Evolutionary conservation across 2,113 vertebrate genomes (phyloP).

Genomic region (Mystacornis crossleyi): DNA sequence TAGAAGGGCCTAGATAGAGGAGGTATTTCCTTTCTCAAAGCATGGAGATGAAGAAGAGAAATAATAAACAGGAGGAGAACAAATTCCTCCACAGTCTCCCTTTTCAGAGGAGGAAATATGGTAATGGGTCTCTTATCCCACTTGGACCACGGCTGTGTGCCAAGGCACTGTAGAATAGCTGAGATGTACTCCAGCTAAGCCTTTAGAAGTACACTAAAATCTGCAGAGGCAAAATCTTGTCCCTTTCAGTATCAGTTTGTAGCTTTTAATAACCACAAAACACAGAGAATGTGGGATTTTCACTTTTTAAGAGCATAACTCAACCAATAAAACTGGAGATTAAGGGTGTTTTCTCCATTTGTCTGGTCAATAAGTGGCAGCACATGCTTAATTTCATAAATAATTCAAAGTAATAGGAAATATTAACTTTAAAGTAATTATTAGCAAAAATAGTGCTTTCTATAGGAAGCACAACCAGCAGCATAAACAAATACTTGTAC

Average conservation of each 20-base stretch:
- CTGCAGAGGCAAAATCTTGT: slow-evolving; percentile 34
- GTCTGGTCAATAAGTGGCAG: slow-evolving; percentile 65
- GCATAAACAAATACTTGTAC: not conserved
- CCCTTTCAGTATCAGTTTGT: not conserved
- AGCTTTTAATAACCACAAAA: slow-evolving; percentile 71
- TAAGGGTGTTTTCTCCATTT: slow-evolving; percentile 64
- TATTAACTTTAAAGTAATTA: slow-evolving; percentile 76
- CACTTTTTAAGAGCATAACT: slow-evolving; percentile 11
- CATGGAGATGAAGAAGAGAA: not conserved
- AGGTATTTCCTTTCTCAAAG: not conserved
- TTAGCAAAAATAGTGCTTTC: slow-evolving; percentile 47
- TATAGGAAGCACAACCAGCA: slow-evolving; percentile 37
- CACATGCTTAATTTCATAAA: slow-evolving; percentile 72
- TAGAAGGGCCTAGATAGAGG: not conserved
- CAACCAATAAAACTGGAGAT: slow-evolving; percentile 55
- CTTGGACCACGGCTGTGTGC: not conserved
- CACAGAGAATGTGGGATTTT: slow-evolving; percentile 54
- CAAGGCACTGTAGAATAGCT: not conserved
- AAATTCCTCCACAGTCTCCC: not conserved
- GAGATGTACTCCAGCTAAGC: slow-evolving; percentile 39
- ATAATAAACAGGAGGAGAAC: not conserved
- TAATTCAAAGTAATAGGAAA: slow-evolving; percentile 75
- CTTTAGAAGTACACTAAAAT: slow-evolving; percentile 27
- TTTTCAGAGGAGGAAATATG: not conserved
- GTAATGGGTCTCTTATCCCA: not conserved